phyloP scores from a whole-genome alignment of 1,140 invertebrate genomes.

The Pemphigus obesinymphae region DNA sequence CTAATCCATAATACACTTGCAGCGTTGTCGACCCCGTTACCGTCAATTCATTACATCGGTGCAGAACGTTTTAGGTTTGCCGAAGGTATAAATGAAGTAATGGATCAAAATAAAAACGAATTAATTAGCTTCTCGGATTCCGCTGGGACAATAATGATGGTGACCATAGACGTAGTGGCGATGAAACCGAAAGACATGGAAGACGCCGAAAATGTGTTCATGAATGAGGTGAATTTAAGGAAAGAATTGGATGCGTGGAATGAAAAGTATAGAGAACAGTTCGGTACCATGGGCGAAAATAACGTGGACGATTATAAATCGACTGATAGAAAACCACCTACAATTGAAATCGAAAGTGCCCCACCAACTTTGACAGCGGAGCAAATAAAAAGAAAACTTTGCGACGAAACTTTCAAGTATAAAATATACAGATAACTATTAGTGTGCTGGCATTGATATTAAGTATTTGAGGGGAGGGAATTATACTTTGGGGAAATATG shows the following conservation, averaged over 20 bases:
- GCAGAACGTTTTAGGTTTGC: not conserved
- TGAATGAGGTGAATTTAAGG: not conserved
- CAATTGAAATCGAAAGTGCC: not conserved
- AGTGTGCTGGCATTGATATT: too few species aligned
- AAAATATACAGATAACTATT: too few species aligned
- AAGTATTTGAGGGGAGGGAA: too few species aligned
- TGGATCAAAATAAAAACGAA: not conserved
- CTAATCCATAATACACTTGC: not conserved
- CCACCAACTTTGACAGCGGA: not conserved
- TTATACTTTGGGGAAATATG: too few species aligned
- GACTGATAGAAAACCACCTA: not conserved
- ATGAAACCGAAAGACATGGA: not conserved
- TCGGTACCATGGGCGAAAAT: not conserved
- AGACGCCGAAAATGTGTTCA: not conserved
- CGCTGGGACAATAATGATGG: not conserved
- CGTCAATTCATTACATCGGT: not conserved
- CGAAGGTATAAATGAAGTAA: not conserved
- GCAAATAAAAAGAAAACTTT: not conserved
- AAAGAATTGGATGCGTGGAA: slow-evolving; percentile 1
- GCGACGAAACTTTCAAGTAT: not conserved
- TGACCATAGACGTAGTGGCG: not conserved
- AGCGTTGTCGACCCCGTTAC: not conserved
- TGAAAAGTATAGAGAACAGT: not conserved
- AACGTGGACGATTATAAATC: not conserved
- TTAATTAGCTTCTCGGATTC: slow-evolving; percentile 17